Percentiles rank a stretch among this genome's conserved stretches.
phyloP scores from a whole-genome alignment of 1,140 invertebrate genomes.

The Cepaea nemoralis region DNA sequence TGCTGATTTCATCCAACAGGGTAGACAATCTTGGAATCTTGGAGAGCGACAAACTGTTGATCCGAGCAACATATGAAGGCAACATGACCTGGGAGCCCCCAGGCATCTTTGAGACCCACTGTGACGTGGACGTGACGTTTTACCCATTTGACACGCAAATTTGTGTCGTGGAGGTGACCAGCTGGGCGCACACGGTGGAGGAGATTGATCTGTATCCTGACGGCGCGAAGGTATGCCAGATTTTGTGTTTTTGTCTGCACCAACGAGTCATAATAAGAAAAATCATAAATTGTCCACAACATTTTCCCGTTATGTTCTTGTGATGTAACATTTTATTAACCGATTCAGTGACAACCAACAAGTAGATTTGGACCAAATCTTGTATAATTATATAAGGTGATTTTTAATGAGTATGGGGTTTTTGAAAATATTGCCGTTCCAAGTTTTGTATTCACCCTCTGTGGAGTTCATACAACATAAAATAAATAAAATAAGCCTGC shows the following conservation, averaged over 20 bases:
- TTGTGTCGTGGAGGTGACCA: conserved; percentile 28
- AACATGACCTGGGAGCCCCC: conserved; percentile 75
- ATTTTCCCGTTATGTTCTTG: too few species aligned
- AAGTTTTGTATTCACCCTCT: too few species aligned
- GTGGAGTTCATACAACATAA: too few species aligned
- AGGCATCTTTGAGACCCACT: conserved; percentile 64
- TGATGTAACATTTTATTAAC: too few species aligned
- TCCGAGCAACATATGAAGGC: conserved; percentile 36
- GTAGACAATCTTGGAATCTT: conserved; percentile 26
- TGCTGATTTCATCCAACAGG: background rate
- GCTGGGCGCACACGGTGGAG: conserved; percentile 40
- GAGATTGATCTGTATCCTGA: conserved; percentile 45
- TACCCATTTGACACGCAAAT: conserved; percentile 51
- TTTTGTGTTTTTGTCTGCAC: background rate
- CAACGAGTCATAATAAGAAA: background rate
- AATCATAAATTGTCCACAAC: background rate
- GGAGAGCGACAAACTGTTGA: background rate
- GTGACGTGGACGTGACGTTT: conserved; percentile 45
- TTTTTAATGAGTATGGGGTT: too few species aligned
- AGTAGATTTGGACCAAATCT: too few species aligned
- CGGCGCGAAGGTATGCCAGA: background rate
- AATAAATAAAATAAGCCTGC: too few species aligned
- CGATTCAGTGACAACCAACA: too few species aligned
- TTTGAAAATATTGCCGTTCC: too few species aligned
- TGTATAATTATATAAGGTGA: too few species aligned